Conservation (phyloP, 2,113 vertebrate species). For the Toxostoma redivivum region DNA sequence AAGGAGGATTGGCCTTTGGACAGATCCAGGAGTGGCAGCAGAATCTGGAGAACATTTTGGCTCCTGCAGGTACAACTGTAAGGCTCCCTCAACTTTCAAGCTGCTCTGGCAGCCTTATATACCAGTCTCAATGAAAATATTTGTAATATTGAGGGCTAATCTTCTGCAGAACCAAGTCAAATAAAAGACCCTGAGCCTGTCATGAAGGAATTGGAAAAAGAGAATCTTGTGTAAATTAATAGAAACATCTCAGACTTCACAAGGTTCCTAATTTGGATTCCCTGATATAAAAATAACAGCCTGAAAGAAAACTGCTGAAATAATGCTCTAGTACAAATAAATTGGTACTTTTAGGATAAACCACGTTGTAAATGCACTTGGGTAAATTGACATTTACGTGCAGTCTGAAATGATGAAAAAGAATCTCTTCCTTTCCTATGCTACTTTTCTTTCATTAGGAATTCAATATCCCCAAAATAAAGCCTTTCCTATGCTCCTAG, state of each 20-base stretch:
- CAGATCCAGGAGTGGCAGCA: background rate
- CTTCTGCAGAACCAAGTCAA: background rate
- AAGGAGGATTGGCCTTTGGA: background rate
- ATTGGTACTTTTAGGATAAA: background rate
- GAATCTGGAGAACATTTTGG: background rate
- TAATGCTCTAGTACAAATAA: background rate
- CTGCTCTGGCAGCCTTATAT: background rate
- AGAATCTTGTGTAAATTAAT: background rate
- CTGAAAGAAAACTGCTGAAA: background rate
- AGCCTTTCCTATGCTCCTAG: background rate
- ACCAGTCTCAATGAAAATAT: background rate
- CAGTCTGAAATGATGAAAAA: background rate
- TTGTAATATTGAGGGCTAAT: background rate
- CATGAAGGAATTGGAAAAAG: background rate
- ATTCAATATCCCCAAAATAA: background rate
- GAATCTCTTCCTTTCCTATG: background rate
- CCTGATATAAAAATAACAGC: background rate
- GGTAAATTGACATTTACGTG: background rate
- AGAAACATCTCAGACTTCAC: background rate
- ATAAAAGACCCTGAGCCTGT: background rate
- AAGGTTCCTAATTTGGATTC: background rate
- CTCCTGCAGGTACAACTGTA: background rate
- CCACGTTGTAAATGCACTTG: background rate
- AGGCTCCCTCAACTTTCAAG: background rate
- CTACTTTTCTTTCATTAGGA: background rate